Evolutionary conservation across 2,797 vertebrate genomes (phyloP).

Genomic region (Megalops cyprinoides): DNA sequence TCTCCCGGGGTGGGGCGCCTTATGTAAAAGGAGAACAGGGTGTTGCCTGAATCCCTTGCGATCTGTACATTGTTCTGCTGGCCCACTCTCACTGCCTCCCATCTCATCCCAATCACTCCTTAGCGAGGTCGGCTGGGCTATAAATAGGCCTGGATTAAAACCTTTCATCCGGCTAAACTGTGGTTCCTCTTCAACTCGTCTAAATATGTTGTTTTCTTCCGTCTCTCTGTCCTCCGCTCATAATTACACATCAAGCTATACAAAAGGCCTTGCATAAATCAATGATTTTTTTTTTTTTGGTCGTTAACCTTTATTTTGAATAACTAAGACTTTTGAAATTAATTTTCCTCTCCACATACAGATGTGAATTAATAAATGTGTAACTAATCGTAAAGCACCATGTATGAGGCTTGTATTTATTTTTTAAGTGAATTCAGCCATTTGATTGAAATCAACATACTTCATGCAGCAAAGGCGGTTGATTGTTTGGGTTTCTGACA

Average conservation of each 20-base stretch:
- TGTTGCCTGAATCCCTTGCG: not conserved
- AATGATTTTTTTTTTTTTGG: too few relatives aligned
- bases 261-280: not conserved
- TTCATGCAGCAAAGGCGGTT: not conserved
- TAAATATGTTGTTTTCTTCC: slow-evolving; percentile 23
- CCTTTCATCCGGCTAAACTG: slow-evolving; percentile 43
- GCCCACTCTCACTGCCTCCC: slow-evolving; percentile 8
- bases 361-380: not conserved
- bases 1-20: not conserved
- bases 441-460: not conserved
- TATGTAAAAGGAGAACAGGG: not conserved
- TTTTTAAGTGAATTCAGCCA: not conserved
- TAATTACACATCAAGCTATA: not conserved
- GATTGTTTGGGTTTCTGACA: not conserved
- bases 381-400: not conserved
- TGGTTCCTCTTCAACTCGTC: slow-evolving; percentile 35
- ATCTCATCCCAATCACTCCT: slow-evolving; percentile 20
- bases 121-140: slow-evolving; percentile 34
- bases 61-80: not conserved
- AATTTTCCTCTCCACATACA: not conserved
- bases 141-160: slow-evolving; percentile 51
- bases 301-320: not conserved
- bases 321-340: not conserved
- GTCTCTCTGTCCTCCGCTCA: not conserved
- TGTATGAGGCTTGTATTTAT: not conserved